Percentiles rank a stretch among this genome's conserved stretches.
Conservation (phyloP, 2,113 vertebrate species). For the Beaufortia kweichowensis region DNA sequence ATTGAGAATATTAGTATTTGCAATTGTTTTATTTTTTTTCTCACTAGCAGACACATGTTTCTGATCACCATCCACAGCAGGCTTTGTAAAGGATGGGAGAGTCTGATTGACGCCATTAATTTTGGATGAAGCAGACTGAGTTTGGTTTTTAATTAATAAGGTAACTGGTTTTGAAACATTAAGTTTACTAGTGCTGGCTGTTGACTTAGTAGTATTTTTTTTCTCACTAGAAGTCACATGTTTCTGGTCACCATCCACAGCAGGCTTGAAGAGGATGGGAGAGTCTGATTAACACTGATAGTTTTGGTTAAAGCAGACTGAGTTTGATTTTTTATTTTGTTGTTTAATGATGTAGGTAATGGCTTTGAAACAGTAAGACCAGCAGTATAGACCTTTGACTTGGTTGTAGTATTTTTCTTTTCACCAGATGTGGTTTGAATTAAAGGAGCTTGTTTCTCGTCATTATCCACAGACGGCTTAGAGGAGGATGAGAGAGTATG, state of each 20-base stretch:
- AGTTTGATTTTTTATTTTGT: slow-evolving; percentile 3
- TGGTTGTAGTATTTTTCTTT: background rate
- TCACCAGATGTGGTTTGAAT: background rate
- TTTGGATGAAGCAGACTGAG: background rate
- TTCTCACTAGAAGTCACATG: slow-evolving; percentile 61
- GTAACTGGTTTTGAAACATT: background rate
- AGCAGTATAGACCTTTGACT: background rate
- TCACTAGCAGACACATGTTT: no score
- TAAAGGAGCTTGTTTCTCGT: background rate
- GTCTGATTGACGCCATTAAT: background rate
- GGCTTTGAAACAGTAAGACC: background rate
- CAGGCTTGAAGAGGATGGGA: background rate
- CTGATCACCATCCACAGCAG: slow-evolving; percentile 23
- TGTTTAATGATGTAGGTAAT: slow-evolving; percentile 14
- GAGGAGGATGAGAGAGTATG: background rate
- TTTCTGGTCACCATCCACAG: slow-evolving; percentile 48
- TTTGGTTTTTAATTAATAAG: slow-evolving; percentile 2
- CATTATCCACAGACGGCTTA: slow-evolving; percentile 7
- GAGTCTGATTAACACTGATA: background rate
- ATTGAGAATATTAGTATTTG: background rate
- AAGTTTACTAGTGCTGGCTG: background rate
- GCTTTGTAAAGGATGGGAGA: background rate
- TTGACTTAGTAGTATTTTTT: background rate
- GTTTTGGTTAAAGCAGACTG: background rate
- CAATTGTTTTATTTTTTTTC: background rate